These are phyloP conservation scores for Stenchaetothrips biformis DNA, from an alignment of 2,888 invertebrate genomes.

Conservation along the genomic window DNA sequence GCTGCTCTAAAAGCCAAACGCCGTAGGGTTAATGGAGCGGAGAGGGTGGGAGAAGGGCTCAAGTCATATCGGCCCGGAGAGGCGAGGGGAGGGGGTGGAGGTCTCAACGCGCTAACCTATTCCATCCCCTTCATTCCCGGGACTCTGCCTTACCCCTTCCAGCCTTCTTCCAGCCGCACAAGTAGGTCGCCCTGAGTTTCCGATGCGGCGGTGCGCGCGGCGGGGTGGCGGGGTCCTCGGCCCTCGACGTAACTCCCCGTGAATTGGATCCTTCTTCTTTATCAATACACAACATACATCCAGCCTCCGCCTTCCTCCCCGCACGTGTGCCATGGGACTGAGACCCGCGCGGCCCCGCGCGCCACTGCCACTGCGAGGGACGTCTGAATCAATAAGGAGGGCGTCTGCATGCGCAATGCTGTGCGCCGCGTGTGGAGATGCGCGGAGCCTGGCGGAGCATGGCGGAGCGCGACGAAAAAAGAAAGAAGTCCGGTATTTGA, in stretches of 20 bases:
- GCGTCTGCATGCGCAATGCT: conserved; percentile 42
- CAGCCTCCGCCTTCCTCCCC: conserved; percentile 24
- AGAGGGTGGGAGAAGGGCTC: background rate
- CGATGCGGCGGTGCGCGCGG: background rate
- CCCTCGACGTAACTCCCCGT: conserved; percentile 1
- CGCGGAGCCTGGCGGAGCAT: too few species aligned
- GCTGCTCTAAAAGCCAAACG: conserved; percentile 15
- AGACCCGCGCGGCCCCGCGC: conserved; percentile 33
- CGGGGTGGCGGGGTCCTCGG: too few species aligned
- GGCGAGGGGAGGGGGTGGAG: background rate
- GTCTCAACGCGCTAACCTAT: background rate
- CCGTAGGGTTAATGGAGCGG: conserved; percentile 22
- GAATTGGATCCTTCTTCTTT: conserved; percentile 23
- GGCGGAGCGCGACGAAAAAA: too few species aligned
- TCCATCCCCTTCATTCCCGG: conserved; percentile 14
- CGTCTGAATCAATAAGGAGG: conserved; percentile 31
- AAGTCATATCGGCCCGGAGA: conserved; percentile 5
- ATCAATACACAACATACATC: conserved; percentile 25
- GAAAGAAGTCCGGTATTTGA: too few species aligned
- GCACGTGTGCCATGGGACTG: conserved; percentile 36
- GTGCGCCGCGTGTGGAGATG: conserved; percentile 32
- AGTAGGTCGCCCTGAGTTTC: background rate
- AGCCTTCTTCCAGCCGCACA: background rate
- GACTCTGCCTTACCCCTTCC: background rate
- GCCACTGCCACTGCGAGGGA: conserved; percentile 30